Evolutionary conservation across 2,113 vertebrate genomes (phyloP), one percentile per base, ranked within the genome.

Genomic region (Petromus typicus): DNA sequence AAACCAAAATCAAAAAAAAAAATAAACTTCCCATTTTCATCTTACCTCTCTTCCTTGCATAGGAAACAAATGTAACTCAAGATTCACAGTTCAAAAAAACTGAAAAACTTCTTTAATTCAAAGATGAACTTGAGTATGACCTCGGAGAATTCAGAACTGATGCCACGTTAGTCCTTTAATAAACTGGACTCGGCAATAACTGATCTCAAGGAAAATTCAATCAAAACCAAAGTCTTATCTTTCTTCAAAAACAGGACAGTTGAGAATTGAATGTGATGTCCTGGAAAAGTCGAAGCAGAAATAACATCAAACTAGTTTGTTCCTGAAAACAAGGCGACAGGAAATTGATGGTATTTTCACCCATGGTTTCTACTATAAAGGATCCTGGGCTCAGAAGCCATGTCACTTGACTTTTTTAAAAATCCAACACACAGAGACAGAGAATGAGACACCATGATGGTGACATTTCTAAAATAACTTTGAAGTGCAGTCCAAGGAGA

Each of bases 121-220:
- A 95, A 95, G 92, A 95, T 93, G 96, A 97, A 97, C 96, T 97
- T 96, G 94, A 86, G 54, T 95, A 73, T 94, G 95, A 96, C 96
- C 96, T 95, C 90, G 71, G 96, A 97, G 97, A 96, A 97, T 95
- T 97, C 94, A 95, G 86, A 97, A 94, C 83, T 82, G 91, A 94
- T 3, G 71, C 93, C 84, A 96, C 18, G 4, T 92, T 95, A 90
- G 78, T 94, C 91, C 96, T 98, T 89, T 97, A 97, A 98, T 98
- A 97, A 97, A 97, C 92, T 96, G 73, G 64, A 91, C 89, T 96
- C 18, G 23, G 96, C 93, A 97, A 97, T 95, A 96, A 96, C 97
- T 95, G 96, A 97, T 96, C 94, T 97, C 96, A 96, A 96, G 97
- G 86, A 98, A 98, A 97, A 97, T 97, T 97, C 96, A 97, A 97